Percentiles rank a stretch among this genome's conserved stretches.
phyloP scores from a whole-genome alignment of 2,113 vertebrate genomes.

The Smithornis capensis region DNA sequence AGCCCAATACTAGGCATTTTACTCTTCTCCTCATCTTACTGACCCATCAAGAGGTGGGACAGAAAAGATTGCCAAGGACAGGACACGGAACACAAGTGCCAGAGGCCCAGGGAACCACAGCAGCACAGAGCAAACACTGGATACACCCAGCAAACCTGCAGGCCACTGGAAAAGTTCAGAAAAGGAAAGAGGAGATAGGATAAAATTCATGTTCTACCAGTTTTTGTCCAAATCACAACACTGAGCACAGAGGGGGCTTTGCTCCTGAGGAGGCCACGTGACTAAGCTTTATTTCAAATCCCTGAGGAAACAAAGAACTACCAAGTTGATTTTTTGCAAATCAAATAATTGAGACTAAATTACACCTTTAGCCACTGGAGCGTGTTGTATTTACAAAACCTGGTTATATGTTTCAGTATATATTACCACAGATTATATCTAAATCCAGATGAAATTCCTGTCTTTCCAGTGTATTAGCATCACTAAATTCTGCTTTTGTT shows the following conservation, averaged over 20 bases:
- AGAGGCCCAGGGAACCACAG: too few relatives aligned
- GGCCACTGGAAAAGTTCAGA: fast-evolving
- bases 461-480: not conserved
- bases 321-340: not conserved
- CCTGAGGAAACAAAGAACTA: not conserved
- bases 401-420: not conserved
- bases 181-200: not conserved
- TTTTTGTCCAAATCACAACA: fast-evolving
- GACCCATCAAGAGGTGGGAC: not conserved
- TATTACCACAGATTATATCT: not conserved
- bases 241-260: not conserved
- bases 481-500: not conserved
- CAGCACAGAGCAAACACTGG: not conserved
- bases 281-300: not conserved
- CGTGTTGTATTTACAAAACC: not conserved
- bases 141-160: not conserved
- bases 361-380: too few relatives aligned
- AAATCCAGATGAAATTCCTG: not conserved
- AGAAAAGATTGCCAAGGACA: not conserved
- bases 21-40: not conserved
- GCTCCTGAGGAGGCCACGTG: not conserved
- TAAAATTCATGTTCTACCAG: not conserved
- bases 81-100: fast-evolving
- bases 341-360: too few relatives aligned
- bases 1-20: not conserved